Evolutionary conservation across 2,888 invertebrate genomes (phyloP).

Genomic region (Chymomyza fuscimana): DNA sequence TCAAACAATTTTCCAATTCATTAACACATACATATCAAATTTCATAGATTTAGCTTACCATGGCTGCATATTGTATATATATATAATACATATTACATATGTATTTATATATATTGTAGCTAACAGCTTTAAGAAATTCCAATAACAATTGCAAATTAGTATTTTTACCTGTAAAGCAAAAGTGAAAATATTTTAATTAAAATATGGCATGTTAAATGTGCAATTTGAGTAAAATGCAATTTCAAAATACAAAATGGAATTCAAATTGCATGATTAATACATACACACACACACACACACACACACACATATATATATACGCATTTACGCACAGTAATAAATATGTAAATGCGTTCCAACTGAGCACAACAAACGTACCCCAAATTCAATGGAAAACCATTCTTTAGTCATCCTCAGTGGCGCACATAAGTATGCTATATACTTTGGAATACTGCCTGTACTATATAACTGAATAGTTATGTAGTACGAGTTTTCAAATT

Average conservation of each 20-base stretch:
- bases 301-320: not conserved
- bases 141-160: not conserved
- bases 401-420: too few species aligned
- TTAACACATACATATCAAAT: not conserved
- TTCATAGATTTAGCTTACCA: too few species aligned
- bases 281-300: not conserved
- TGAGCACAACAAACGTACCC: too few species aligned
- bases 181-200: conserved; percentile 11
- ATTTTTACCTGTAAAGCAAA: conserved; percentile 53
- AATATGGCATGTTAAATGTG: conserved; percentile 19
- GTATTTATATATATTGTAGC: too few species aligned
- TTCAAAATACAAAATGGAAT: not conserved
- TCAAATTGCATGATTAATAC: not conserved
- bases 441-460: too few species aligned
- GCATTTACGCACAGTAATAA: not conserved
- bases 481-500: too few species aligned
- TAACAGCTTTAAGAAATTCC: not conserved
- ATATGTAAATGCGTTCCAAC: too few species aligned
- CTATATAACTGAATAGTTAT: too few species aligned
- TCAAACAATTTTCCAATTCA: not conserved
- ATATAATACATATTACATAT: too few species aligned
- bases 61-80: not conserved
- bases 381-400: conserved; percentile 6
- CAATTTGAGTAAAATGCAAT: conserved; percentile 18
- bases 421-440: too few species aligned